Evolutionary conservation across 2,888 invertebrate species (phyloP), one percentile per base, ranked within the genome.

Genomic region (Candidula unifasciata): DNA sequence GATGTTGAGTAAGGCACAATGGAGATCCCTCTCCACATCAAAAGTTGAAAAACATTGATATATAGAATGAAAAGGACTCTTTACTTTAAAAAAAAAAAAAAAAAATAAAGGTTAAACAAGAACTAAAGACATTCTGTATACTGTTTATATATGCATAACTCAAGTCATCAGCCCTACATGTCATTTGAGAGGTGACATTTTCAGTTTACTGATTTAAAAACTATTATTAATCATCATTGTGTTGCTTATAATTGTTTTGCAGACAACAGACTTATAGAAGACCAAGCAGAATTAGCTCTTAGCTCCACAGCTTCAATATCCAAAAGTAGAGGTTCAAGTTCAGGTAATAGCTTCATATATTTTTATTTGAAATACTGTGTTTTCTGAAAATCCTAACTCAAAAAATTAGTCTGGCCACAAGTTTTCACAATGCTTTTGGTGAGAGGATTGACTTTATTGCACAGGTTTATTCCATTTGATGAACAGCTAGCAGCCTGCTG

Each of bases 241-340:
- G 3, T 66, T 30, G 13, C 8, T 66, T 30, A n/a, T 66, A 69
- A 33, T 35, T 69, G 18, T 64, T 6, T 84, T 86, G 54, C 87
- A 91, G 91, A 91, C 86, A 89, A 90, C 68, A 87, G 92, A 86
- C 86, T 91, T 80, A 76, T 83, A 73, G 90, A 91, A 78, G 92
- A 92, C 85, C 91, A 91, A 84, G 88, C 86, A 83, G 92, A 91
- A 81, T 85, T 92, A 85, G 89, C 74, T 21, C 66, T 33, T n/a
- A 76, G 82, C n/a, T 44, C 44, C 3, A 84, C 74, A 79, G 60
- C 82, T 64, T 54, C 85, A 57, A 60, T 66, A 16, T 18, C 30
- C 37, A 81, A 79, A 27, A 74, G 80, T 44, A 83, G 76, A 80
- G 44, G 83, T n/a, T 57, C 83, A 8, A 69, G 76, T 44, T 76